Evolutionary conservation across 1,140 invertebrate genomes (phyloP).

Genomic region (Sarcophaga bullata): DNA sequence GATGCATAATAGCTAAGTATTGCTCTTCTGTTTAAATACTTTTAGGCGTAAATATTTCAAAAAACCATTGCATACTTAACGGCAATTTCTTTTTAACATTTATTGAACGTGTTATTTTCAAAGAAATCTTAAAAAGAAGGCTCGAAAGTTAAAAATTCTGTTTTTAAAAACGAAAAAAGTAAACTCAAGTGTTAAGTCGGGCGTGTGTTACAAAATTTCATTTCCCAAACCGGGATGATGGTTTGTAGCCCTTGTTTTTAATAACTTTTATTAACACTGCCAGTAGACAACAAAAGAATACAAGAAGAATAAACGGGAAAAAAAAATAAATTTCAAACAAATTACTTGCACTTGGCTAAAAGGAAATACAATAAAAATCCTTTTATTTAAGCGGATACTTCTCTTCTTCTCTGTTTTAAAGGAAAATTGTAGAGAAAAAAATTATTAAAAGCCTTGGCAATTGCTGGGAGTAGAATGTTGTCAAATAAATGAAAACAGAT

Average conservation of each 20-base stretch:
- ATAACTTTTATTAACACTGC: constrained; percentile 8
- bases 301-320: background rate
- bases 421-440: background rate
- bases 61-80: constrained; percentile 9
- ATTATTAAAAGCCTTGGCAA: background rate
- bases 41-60: background rate
- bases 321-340: background rate
- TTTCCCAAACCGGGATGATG: background rate
- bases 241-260: background rate
- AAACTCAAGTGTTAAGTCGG: background rate
- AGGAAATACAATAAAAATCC: background rate
- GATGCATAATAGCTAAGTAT: no score
- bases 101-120: background rate
- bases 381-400: no score
- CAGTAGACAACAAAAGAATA: background rate
- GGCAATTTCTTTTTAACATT: background rate
- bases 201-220: background rate
- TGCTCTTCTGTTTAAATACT: no score
- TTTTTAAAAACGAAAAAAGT: background rate
- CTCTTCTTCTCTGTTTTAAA: background rate
- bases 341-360: constrained; percentile 7
- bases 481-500: background rate
- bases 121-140: background rate
- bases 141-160: background rate
- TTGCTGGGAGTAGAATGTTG: background rate